These are phyloP conservation scores for Sebastes hubbsi DNA, from an alignment of 2,797 vertebrate species.

Conservation along the genomic window DNA sequence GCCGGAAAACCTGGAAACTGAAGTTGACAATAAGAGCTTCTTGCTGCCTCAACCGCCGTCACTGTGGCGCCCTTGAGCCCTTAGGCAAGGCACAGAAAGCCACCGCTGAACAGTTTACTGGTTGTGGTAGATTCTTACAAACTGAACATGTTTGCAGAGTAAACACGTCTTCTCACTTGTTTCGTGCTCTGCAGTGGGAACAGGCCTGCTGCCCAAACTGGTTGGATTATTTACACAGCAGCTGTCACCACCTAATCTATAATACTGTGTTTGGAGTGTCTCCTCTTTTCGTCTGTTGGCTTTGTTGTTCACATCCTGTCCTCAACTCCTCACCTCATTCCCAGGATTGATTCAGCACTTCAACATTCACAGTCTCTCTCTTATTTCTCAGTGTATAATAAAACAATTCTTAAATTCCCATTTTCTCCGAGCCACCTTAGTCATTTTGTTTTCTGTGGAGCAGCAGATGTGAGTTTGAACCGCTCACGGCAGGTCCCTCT, in stretches of 20 bases:
- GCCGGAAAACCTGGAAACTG: not conserved
- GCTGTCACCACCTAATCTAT: slow-evolving; percentile 4
- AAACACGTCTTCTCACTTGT: slow-evolving; percentile 3
- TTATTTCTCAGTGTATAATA: not conserved
- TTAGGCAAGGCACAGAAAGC: not conserved
- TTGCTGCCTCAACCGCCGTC: not conserved
- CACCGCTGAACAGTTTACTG: not conserved
- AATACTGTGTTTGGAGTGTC: not conserved
- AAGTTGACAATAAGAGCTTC: not conserved
- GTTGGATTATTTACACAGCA: slow-evolving; percentile 8
- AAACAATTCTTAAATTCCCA: not conserved
- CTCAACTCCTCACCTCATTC: not conserved
- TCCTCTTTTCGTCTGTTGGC: not conserved
- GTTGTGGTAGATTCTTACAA: not conserved
- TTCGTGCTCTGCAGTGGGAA: not conserved
- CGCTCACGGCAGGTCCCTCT: not conserved
- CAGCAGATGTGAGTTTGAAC: slow-evolving; percentile 5
- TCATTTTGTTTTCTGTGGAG: not conserved
- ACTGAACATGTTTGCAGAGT: slow-evolving; percentile 10
- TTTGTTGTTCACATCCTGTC: not conserved
- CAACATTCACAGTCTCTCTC: no score
- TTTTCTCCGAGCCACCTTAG: not conserved
- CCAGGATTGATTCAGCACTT: not conserved
- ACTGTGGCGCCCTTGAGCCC: not conserved
- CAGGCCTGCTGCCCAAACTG: not conserved